Conservation (phyloP, 2,113 vertebrate genomes). For the Rissa tridactyla region DNA sequence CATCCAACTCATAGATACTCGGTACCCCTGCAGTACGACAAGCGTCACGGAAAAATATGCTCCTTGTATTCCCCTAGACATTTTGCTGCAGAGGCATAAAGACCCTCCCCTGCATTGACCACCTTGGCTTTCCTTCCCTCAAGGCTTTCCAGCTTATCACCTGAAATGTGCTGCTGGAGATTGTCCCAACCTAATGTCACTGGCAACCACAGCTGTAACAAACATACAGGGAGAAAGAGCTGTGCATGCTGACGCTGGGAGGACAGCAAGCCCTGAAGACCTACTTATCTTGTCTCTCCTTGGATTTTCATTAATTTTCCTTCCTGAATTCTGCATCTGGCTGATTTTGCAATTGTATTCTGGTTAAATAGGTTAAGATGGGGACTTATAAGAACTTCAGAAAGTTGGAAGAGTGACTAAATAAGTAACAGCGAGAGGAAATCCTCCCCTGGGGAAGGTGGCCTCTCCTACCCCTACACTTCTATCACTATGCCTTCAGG, state of each 20-base stretch:
- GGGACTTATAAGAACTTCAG: neutral
- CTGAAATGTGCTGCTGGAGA: neutral
- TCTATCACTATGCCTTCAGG: neutral
- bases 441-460: neutral
- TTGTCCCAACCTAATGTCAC: neutral
- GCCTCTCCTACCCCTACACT: neutral
- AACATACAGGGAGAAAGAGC: neutral
- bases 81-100: neutral
- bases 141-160: neutral
- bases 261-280: neutral
- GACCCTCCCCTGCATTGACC: neutral
- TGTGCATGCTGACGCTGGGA: neutral
- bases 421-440: neutral
- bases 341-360: neutral
- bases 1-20: neutral
- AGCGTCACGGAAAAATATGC: neutral
- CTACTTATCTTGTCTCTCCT: neutral
- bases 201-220: neutral
- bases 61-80: neutral
- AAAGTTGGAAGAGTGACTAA: neutral
- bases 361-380: neutral
- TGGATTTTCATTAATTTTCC: neutral
- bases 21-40: neutral
- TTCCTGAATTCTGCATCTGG: neutral
- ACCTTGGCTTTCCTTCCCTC: neutral